Conservation (phyloP, 1,140 invertebrate species). For the Heliconius hewitsoni region DNA sequence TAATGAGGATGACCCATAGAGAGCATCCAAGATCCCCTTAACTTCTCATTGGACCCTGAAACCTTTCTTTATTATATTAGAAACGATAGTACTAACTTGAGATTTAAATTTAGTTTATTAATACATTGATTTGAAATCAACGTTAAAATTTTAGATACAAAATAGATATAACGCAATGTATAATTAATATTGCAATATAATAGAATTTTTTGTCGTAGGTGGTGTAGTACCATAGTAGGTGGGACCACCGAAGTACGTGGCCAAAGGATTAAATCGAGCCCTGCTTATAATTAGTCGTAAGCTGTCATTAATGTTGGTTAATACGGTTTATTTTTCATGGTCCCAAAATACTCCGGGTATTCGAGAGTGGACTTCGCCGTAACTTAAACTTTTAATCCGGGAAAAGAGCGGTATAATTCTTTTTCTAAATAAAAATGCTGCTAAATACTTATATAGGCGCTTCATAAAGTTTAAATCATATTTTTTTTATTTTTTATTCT, state of each 20-base stretch:
- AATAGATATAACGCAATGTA: conserved; percentile 15
- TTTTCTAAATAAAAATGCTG: not conserved
- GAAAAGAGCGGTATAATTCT: not conserved
- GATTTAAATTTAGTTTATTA: not conserved
- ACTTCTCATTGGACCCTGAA: conserved; percentile 35
- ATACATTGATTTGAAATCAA: conserved; percentile 21
- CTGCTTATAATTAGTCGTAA: conserved; percentile 38
- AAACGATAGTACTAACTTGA: not conserved
- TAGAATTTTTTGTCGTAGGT: not conserved
- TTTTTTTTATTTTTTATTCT: too few species aligned
- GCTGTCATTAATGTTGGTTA: conserved; percentile 34
- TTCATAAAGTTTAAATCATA: too few species aligned
- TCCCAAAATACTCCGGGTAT: conserved; percentile 17
- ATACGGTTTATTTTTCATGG: conserved; percentile 34
- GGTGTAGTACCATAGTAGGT: not conserved
- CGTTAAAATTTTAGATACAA: not conserved
- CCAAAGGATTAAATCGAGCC: conserved; percentile 32
- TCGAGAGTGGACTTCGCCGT: not conserved
- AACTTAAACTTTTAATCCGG: conserved; percentile 3
- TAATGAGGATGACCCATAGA: conserved; percentile 38
- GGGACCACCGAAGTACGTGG: conserved; percentile 26
- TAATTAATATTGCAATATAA: not conserved
- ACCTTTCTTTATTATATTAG: conserved; percentile 26
- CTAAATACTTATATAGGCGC: not conserved
- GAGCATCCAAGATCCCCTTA: conserved; percentile 36